Evolutionary conservation across 2,113 vertebrate genomes (phyloP).

Genomic region (Condylura cristata): DNA sequence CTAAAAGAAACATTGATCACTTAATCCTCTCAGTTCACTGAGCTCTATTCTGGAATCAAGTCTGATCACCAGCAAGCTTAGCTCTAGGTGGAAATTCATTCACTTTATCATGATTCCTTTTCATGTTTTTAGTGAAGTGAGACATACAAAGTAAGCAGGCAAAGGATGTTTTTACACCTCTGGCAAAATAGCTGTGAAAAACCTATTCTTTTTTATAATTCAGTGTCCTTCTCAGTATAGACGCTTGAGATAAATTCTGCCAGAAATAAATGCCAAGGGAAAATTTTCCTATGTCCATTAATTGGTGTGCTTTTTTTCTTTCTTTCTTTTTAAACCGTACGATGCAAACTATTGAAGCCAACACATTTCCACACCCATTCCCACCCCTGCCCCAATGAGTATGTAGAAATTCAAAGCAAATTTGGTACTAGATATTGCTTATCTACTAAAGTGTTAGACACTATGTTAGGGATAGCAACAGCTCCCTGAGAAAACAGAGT

Average conservation of each 20-base stretch:
- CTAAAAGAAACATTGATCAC: constrained; percentile 51
- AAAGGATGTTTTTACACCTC: constrained; percentile 36
- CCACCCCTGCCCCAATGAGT: background rate
- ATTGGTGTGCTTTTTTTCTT: background rate
- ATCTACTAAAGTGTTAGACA: background rate
- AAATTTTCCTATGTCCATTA: background rate
- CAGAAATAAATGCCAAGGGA: constrained; percentile 11
- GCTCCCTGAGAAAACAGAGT: background rate
- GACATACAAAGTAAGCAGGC: background rate
- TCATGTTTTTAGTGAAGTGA: constrained; percentile 14
- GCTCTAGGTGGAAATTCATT: background rate
- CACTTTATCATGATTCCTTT: constrained; percentile 15
- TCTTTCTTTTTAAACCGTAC: background rate
- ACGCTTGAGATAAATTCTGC: background rate
- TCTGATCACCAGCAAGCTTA: constrained; percentile 11
- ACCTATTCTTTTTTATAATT: background rate
- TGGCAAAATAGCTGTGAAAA: constrained; percentile 42
- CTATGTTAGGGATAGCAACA: background rate
- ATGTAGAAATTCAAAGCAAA: constrained; percentile 30
- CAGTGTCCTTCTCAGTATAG: background rate
- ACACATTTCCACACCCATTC: background rate
- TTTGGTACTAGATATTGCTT: background rate
- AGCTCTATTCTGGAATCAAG: constrained; percentile 24
- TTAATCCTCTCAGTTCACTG: constrained; percentile 47
- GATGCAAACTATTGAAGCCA: background rate